A percentile compares a stretch with the other conserved stretches of the same genome.
Conservation (phyloP, 2,113 vertebrate species). For the Lethenteron reissneri region DNA sequence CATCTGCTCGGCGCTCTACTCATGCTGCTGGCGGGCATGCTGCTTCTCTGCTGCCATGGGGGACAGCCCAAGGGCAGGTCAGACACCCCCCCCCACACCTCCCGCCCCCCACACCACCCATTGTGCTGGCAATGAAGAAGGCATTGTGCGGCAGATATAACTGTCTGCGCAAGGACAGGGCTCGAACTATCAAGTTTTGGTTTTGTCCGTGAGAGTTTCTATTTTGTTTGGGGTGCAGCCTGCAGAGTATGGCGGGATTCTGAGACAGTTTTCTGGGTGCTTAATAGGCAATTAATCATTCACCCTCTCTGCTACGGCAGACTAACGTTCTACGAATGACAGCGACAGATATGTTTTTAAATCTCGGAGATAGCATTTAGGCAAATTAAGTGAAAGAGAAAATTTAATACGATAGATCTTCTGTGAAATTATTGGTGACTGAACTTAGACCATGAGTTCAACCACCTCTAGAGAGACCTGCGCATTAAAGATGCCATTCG, state of each 20-base stretch:
- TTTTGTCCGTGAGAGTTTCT: background rate
- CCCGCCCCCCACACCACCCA: background rate
- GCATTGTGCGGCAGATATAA: background rate
- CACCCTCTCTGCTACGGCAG: no score
- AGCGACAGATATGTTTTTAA: no score
- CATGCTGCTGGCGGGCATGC: slow-evolving; percentile 51
- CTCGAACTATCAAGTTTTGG: background rate
- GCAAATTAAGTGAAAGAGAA: no score
- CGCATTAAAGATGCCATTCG: no score
- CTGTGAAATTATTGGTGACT: no score
- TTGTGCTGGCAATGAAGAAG: background rate
- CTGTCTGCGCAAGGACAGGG: background rate
- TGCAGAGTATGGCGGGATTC: background rate
- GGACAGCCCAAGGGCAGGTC: slow-evolving; percentile 81
- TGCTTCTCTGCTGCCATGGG: slow-evolving; percentile 54
- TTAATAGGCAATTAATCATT: no score
- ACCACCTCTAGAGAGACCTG: no score
- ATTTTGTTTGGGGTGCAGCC: background rate
- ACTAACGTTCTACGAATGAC: no score
- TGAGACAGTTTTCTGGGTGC: background rate
- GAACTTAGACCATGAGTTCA: no score
- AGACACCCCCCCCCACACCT: slow-evolving; percentile 9
- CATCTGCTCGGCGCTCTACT: slow-evolving; percentile 79
- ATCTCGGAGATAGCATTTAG: no score
- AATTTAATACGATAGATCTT: no score